phyloP scores from a whole-genome alignment of 2,888 invertebrate species.

The Drosophila kanekoi region DNA sequence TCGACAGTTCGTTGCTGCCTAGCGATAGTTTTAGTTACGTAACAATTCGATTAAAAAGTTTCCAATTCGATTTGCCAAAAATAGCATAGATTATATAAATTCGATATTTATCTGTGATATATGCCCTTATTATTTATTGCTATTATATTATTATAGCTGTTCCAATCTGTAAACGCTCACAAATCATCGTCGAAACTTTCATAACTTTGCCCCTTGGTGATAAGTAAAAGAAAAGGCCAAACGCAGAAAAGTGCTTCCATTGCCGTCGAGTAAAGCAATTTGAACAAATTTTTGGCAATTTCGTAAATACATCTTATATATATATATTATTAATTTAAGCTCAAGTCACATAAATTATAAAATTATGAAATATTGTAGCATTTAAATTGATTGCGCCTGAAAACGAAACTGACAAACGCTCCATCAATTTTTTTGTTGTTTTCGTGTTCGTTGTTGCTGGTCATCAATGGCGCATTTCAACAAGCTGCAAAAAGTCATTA shows the following conservation, averaged over 20 bases:
- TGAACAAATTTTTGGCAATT: constrained; percentile 33
- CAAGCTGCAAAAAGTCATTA: constrained; percentile 50
- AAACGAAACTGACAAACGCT: constrained; percentile 51
- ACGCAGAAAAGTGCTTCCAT: constrained; percentile 27
- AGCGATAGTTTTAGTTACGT: too few species aligned
- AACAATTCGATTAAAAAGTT: too few species aligned
- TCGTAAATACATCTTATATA: constrained; percentile 19
- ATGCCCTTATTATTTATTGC: not conserved
- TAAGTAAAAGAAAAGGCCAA: constrained; percentile 21
- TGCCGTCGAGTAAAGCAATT: constrained; percentile 37
- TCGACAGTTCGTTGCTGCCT: too few species aligned
- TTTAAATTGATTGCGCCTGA: constrained; percentile 49
- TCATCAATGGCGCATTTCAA: constrained; percentile 36
- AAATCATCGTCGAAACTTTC: constrained; percentile 48
- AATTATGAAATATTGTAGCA: constrained; percentile 43
- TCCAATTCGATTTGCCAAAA: too few species aligned
- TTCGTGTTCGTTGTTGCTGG: constrained; percentile 1
- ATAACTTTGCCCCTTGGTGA: constrained; percentile 26
- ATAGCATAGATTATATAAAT: not conserved
- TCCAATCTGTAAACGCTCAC: constrained; percentile 5
- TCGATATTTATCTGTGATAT: not conserved
- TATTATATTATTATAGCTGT: constrained; percentile 8
- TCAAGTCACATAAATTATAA: constrained; percentile 37
- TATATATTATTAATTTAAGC: constrained; percentile 6
- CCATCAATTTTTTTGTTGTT: constrained; percentile 46